phyloP scores from a whole-genome alignment of 64 coral and sea anemone genomes.

The Trachythela sp. region DNA sequence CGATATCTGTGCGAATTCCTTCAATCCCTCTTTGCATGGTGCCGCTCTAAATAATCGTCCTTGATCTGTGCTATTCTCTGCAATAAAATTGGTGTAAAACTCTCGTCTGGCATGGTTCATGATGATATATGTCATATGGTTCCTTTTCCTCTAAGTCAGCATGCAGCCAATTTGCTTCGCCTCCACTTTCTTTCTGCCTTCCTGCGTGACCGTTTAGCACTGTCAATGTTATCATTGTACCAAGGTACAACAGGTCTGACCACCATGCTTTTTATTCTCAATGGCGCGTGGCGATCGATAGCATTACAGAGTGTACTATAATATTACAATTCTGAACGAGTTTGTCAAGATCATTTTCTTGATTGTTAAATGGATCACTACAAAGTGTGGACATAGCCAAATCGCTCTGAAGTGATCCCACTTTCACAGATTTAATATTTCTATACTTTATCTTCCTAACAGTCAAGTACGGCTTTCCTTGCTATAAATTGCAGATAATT shows the following conservation, averaged over 20 bases:
- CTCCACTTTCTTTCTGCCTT: slow-evolving; percentile 41
- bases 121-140: slow-evolving; percentile 28
- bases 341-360: no score
- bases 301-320: no score
- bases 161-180: background rate
- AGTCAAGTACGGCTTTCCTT: no score
- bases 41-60: slow-evolving; percentile 22
- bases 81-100: background rate
- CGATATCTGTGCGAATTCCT: background rate
- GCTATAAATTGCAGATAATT: no score
- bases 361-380: no score
- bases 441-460: no score
- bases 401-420: no score
- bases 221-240: slow-evolving; percentile 28
- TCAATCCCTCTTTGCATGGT: slow-evolving; percentile 13
- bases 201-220: slow-evolving; percentile 10
- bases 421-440: no score
- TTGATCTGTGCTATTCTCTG: background rate
- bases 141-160: slow-evolving; percentile 32
- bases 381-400: no score
- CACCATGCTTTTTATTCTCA: slow-evolving; percentile 26
- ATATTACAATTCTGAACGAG: no score
- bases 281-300: background rate
- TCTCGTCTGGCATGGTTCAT: slow-evolving; percentile 15
- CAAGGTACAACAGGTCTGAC: slow-evolving; percentile 43